phyloP scores from a whole-genome alignment of 1,140 invertebrate species.

The Apolygus lucorum region DNA sequence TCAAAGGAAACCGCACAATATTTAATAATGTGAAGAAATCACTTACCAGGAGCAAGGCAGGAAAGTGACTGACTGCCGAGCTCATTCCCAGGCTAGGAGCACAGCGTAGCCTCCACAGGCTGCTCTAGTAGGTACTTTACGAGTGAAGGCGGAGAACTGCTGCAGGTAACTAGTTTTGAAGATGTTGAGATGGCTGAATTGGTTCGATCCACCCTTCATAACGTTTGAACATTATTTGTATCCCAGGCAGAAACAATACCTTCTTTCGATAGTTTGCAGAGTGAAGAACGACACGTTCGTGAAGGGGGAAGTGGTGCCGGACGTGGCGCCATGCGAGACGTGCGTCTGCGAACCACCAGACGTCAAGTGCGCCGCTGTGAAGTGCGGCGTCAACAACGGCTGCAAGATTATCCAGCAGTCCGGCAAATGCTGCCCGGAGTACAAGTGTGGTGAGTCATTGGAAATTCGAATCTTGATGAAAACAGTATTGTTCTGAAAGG shows the following conservation, averaged over 20 bases:
- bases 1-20: too few species aligned
- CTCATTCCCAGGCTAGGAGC: too few species aligned
- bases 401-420: slow-evolving; percentile 61
- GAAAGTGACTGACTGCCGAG: too few species aligned
- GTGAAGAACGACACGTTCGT: slow-evolving; percentile 21
- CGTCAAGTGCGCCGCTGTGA: slow-evolving; percentile 33
- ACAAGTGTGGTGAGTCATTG: slow-evolving; percentile 58
- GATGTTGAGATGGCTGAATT: not conserved
- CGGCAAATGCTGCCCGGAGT: slow-evolving; percentile 67
- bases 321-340: slow-evolving; percentile 34
- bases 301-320: slow-evolving; percentile 25
- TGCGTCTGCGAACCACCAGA: slow-evolving; percentile 33
- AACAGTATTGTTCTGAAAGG: too few species aligned
- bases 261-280: not conserved
- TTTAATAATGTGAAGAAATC: too few species aligned
- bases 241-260: not conserved
- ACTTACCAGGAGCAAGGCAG: too few species aligned
- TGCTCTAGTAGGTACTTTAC: too few species aligned
- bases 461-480: too few species aligned
- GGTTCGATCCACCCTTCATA: not conserved
- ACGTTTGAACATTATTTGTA: not conserved
- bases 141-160: too few species aligned
- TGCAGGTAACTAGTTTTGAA: not conserved
- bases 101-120: too few species aligned
- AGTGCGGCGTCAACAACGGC: slow-evolving; percentile 43